Evolutionary conservation across 2,888 invertebrate genomes (phyloP), one percentile per base, ranked within the genome.

Genomic region (Phragmatobia fuliginosa): DNA sequence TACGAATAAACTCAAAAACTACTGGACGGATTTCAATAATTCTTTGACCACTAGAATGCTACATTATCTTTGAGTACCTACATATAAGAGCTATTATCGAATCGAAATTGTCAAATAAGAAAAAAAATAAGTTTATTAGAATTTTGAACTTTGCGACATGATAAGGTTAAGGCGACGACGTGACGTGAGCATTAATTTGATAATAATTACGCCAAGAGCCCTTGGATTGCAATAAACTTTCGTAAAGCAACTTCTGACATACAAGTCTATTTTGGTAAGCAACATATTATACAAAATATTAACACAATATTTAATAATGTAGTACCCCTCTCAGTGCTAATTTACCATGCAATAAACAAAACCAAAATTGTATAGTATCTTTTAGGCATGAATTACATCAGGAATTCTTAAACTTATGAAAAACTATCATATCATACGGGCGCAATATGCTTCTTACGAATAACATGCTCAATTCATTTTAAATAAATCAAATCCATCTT

Each of bases 151-250:
- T 62, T 71, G 62, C 32, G 52, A 70, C 62, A 52, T 28, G 58
- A 61, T 74, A 76, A 80, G 72, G 73, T 82, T 79, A 84, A 77
- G 76, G 71, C 64, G 56, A 52, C 38, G 38, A 38, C 61, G 67
- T 77, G 58, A 72, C 71, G 78, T 69, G 69, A 78, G 2, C 45
- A 69, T 66, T 84, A 80, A 83, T 84, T 84, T 74, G 75, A 80
- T 86, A 82, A 80, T 86, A 82, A 84, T 85, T 85, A 73, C 80
- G 75, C 49, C 11, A 61, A 60, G 61, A 75, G 78, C 83, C 83
- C 86, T 86, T 86, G 86, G 84, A 82, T 81, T 70, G 59, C 62
- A 67, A 71, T 79, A 82, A 79, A 78, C 75, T 76, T 79, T 73
- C 71, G 79, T 79, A 81, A 82, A 85, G 68, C 62, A 73, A 79